Evolutionary conservation across 2,888 invertebrate genomes (phyloP), one percentile per base, ranked within the genome.

Genomic region (Andrena minutula): DNA sequence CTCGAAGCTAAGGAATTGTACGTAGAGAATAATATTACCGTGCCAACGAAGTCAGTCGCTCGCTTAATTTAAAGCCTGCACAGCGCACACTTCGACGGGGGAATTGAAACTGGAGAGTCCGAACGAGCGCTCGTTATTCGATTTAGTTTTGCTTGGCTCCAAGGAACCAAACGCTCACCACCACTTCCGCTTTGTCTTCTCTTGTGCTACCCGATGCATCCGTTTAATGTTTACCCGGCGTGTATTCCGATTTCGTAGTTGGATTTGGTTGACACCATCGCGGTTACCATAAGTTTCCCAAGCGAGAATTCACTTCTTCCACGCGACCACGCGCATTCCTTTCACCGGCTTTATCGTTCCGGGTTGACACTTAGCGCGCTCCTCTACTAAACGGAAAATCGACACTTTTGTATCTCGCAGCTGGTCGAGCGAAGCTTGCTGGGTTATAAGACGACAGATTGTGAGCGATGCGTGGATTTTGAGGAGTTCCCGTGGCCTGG

Each of bases 351-450:
- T 68, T 69, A 41, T n/a, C 63, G 26, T 72, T 63, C 23, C 35
- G 20, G 26, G 2, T 68, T 49, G n/a, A 75, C 68, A 30, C n/a
- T 51, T 76, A 61, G 66, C 49, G 70, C 61, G 68, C 69, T 65
- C 60, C 20, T 66, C 26, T 51, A n/a, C 56, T n/a, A 56, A 66
- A 56, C 64, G 64, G 61, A n/a, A 65, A 69, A 83, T 75, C 65
- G 83, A 78, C 83, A 83, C 83, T 69, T 83, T 83, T 79, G n/a
- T 64, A 72, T 83, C 78, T 84, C 83, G 69, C 78, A 70, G 73
- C 23, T 61, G 71, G 49, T 49, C 32, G 71, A 32, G 23, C 32
- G 61, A 72, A 63, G 7, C 16, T 6, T 23, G 28, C 69, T 56
- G 47, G 61, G 26, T 58, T 16, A 0, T 16, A 53, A 7, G 32